These are phyloP conservation scores for Julus scandinavius DNA, from an alignment of 2,888 invertebrate genomes.

Conservation along the genomic window DNA sequence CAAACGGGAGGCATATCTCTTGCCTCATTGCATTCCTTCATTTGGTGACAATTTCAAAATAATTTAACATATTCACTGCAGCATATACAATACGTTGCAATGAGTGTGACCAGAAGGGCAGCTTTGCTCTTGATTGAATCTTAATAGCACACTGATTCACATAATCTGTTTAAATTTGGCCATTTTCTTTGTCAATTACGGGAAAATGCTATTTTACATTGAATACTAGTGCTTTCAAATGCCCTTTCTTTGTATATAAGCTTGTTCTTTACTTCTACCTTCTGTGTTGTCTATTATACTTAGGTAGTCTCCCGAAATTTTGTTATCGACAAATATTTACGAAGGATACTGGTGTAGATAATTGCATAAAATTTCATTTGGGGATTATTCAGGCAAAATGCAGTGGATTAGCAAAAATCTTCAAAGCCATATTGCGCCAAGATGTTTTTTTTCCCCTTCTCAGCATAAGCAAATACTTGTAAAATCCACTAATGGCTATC, in stretches of 20 bases:
- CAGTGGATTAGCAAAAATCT: not conserved
- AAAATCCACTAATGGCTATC: not conserved
- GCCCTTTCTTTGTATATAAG: slow-evolving; percentile 25
- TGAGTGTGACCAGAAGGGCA: not conserved
- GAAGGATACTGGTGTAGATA: not conserved
- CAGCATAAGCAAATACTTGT: not conserved
- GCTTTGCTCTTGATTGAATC: not conserved
- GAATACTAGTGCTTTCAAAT: not conserved
- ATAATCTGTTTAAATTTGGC: not conserved
- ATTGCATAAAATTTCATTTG: slow-evolving; percentile 30
- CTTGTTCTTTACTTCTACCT: not conserved
- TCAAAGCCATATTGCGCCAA: not conserved
- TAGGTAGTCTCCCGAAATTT: not conserved
- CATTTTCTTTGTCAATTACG: not conserved
- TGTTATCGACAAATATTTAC: not conserved
- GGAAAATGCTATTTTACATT: not conserved
- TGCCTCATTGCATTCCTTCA: not conserved
- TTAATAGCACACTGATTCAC: not conserved
- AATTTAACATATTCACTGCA: not conserved
- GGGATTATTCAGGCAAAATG: not conserved
- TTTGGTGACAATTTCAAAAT: not conserved
- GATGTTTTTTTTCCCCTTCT: not conserved
- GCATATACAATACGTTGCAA: not conserved
- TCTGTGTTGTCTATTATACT: not conserved
- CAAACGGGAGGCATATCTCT: not conserved